These are phyloP conservation scores for Guaruba guarouba DNA, from an alignment of 2,113 vertebrate species.

Conservation along the genomic window DNA sequence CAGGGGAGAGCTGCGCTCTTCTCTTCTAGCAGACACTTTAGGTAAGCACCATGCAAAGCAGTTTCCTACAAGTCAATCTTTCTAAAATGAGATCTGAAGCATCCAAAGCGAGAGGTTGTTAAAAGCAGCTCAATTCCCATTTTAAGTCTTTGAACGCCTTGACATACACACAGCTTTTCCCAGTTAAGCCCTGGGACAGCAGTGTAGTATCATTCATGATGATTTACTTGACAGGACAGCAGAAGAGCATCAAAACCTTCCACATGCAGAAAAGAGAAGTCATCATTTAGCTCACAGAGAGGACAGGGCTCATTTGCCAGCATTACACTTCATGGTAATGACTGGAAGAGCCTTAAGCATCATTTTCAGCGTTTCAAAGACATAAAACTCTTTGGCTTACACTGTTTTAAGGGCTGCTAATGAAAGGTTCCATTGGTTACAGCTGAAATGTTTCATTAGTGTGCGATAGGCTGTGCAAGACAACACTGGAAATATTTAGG, in stretches of 20 bases:
- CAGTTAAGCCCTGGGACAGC: background rate
- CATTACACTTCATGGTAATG: background rate
- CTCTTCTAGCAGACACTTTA: background rate
- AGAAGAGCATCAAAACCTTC: background rate
- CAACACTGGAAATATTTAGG: background rate
- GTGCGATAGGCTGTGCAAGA: background rate
- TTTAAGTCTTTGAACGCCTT: background rate
- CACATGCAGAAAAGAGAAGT: background rate
- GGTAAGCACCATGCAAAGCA: slow-evolving; percentile 50
- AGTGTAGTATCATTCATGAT: background rate
- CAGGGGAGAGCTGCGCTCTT: accelerated
- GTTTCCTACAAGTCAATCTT: background rate
- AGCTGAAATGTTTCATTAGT: background rate
- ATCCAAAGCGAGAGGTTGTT: slow-evolving; percentile 1
- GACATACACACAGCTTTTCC: background rate
- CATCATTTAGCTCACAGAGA: background rate
- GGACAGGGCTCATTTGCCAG: background rate
- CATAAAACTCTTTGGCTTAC: background rate
- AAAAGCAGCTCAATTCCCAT: background rate
- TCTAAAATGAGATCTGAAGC: background rate
- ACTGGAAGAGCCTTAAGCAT: background rate
- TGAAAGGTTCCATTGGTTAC: background rate
- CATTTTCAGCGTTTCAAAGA: background rate
- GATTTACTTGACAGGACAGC: background rate
- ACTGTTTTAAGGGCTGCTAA: background rate